Evolutionary conservation across 2,888 invertebrate species (phyloP), one percentile per base, ranked within the genome.

Genomic region (Luperina nickerlii): DNA sequence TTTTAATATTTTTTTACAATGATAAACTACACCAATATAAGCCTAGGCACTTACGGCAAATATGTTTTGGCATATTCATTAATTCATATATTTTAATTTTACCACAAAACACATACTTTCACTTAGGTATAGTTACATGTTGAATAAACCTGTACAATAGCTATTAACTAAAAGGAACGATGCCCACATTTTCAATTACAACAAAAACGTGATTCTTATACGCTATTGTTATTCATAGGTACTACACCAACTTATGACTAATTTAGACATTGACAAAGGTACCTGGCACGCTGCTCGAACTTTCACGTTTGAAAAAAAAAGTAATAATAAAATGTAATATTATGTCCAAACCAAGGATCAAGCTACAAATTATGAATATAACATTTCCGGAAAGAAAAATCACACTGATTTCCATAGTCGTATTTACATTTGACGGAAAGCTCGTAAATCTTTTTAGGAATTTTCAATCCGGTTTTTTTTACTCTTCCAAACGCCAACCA

Each of bases 11-110:
- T 82, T 82, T 85, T 82, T 87, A 86, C 78, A 85, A 86, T 86
- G 79, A 87, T 84, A 88, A 87, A 86, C 89, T 88, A 89, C 87
- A 88, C 89, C 89, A 88, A 90, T 89, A 92, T 87, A 94, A 95
- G 93, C 94, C 95, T 94, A 96, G 96, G 96, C 96, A 96, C 96
- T 95, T 95, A 94, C 92, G 95, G 95, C 93, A 93, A 94, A 94
- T 91, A 92, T 92, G 90, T 93, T 92, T 95, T 94, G 94, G 94
- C 94, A 93, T 93, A 89, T 89, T 88, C 81, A 85, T 86, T 87
- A 81, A 78, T 83, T 87, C 15, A 78, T 87, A 85, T 84, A 88
- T 78, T 87, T 87, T 81, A 85, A 82, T 84, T 88, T 85, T 86
- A 88, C 84, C 90, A 87, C 84, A 84, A 88, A 86, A 89, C 80